Percentiles rank a stretch among this genome's conserved stretches.
Evolutionary conservation across 2,888 invertebrate species (phyloP).

Genomic region (Volucella zonaria): DNA sequence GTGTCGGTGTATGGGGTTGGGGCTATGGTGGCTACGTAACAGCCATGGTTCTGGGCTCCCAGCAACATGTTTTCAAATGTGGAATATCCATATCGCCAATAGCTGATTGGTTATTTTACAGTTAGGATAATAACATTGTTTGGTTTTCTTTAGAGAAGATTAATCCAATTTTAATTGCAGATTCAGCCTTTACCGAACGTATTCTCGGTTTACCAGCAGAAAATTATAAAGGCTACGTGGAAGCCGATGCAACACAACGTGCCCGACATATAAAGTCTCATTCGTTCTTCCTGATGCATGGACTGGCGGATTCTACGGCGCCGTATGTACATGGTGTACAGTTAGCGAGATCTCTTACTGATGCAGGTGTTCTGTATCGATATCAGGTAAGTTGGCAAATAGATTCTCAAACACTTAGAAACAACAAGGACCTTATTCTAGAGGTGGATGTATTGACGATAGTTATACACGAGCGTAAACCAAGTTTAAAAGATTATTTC

Average conservation of each 20-base stretch:
- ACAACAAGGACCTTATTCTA: no score
- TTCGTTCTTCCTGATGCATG: constrained; percentile 95
- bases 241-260: constrained; percentile 94
- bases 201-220: constrained; percentile 94
- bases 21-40: constrained; percentile 97
- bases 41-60: constrained; percentile 93
- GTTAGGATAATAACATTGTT: constrained; percentile 84
- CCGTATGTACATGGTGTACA: constrained; percentile 97
- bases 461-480: no score
- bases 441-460: no score
- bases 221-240: constrained; percentile 95
- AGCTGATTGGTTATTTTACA: constrained; percentile 97
- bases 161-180: constrained; percentile 83
- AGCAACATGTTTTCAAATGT: constrained; percentile 94
- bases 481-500: no score
- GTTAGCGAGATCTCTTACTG: constrained; percentile 93
- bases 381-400: constrained; percentile 89
- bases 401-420: background rate
- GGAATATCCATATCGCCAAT: constrained; percentile 97
- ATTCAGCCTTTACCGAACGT: constrained; percentile 97
- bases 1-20: constrained; percentile 98
- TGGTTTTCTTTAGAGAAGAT: background rate
- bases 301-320: constrained; percentile 95
- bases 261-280: constrained; percentile 94
- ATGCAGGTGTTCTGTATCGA: constrained; percentile 94